A percentile compares a stretch with the other conserved stretches of the same genome.
phyloP scores from a whole-genome alignment of 37 sponge, comb jelly and placozoan genomes.

The Petrosia ficiformis region DNA sequence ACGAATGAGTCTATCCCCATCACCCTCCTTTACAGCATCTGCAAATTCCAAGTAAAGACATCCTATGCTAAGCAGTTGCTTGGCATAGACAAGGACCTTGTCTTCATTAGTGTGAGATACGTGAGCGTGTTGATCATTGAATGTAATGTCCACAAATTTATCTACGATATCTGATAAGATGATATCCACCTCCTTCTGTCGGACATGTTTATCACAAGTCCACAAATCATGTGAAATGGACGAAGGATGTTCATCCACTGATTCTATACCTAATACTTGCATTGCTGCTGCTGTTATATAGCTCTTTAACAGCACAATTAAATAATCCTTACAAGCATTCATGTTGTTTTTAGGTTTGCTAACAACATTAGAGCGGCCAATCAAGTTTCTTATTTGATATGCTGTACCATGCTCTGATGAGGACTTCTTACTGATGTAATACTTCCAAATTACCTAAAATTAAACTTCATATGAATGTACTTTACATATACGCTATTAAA shows the following conservation, averaged over 20 bases:
- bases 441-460: constrained; percentile 49
- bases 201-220: background rate
- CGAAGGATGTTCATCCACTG: constrained; percentile 4
- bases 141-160: constrained; percentile 14
- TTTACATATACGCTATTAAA: background rate
- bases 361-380: constrained; percentile 38
- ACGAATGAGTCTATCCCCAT: constrained; percentile 20
- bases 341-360: constrained; percentile 12
- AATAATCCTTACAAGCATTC: constrained; percentile 28
- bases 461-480: too few relatives aligned
- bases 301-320: constrained; percentile 11
- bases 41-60: constrained; percentile 23
- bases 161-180: background rate
- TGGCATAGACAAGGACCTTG: constrained; percentile 12
- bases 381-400: constrained; percentile 50
- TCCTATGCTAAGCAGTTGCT: constrained; percentile 17
- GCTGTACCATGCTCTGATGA: constrained; percentile 32
- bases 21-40: constrained; percentile 39
- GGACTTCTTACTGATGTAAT: constrained; percentile 23
- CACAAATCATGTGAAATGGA: background rate
- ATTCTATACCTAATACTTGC: constrained; percentile 14
- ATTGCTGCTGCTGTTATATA: constrained; percentile 44
- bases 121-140: background rate
- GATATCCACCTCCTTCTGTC: background rate
- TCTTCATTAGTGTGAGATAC: constrained; percentile 2